Conservation (phyloP, 1,140 invertebrate genomes). For the Eupristina koningsbergeri region DNA sequence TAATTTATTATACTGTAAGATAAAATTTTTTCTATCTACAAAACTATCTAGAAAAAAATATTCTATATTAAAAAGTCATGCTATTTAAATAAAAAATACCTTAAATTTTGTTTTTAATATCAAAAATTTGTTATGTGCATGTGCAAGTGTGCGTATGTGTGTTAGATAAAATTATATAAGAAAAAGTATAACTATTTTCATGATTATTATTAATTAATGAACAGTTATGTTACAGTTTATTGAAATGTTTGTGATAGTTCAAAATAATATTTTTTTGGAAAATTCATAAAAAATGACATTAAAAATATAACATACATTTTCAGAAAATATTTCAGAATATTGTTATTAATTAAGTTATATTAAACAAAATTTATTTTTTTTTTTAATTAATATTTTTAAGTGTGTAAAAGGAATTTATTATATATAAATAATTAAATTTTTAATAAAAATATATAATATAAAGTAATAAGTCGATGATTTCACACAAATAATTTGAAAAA, state of each 20-base stretch:
- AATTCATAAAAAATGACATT: neutral
- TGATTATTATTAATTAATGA: slow-evolving; percentile 54
- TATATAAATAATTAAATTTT: slow-evolving; percentile 2
- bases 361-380: slow-evolving; percentile 5
- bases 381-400: slow-evolving; percentile 19
- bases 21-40: too few species aligned
- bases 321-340: too few species aligned
- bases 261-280: slow-evolving; percentile 26
- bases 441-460: slow-evolving; percentile 41
- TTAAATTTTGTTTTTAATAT: too few species aligned
- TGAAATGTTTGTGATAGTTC: slow-evolving; percentile 51
- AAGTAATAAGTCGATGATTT: slow-evolving; percentile 21
- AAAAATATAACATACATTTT: too few species aligned
- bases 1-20: too few species aligned
- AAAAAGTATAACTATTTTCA: too few species aligned
- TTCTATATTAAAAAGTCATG: too few species aligned
- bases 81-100: too few species aligned
- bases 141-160: too few species aligned
- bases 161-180: too few species aligned
- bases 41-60: too few species aligned
- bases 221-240: slow-evolving; percentile 66
- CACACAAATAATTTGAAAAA: slow-evolving; percentile 12
- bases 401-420: slow-evolving; percentile 24
- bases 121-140: too few species aligned
- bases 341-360: neutral